phyloP scores from a whole-genome alignment of 2,113 vertebrate species.

The Acrocephalus kingi region DNA sequence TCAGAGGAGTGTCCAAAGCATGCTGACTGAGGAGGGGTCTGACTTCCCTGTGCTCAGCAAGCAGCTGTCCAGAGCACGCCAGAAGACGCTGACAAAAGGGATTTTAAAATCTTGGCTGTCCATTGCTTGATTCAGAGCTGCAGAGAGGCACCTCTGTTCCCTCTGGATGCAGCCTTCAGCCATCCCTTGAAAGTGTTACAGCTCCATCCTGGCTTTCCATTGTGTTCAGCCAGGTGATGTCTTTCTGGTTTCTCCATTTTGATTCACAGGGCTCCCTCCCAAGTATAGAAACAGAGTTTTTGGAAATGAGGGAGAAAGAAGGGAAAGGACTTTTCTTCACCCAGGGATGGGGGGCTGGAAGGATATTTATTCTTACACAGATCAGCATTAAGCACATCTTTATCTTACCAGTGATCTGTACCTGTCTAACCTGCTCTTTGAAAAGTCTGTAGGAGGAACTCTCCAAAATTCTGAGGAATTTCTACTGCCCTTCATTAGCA shows the following conservation, averaged over 20 bases:
- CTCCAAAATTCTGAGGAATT: neutral
- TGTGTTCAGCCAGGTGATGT: neutral
- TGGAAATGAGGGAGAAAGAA: neutral
- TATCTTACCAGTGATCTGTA: neutral
- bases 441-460: neutral
- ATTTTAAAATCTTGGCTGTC: neutral
- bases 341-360: rapidly evolving
- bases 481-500: neutral
- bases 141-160: neutral
- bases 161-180: neutral
- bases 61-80: neutral
- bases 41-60: neutral
- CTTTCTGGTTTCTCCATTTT: neutral
- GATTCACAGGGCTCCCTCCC: neutral
- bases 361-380: neutral
- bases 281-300: neutral
- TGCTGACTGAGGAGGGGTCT: neutral
- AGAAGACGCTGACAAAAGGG: neutral
- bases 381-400: neutral
- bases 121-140: neutral
- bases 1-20: neutral
- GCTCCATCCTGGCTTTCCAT: neutral
- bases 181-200: neutral
- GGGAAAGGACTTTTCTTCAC: neutral
- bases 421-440: neutral